Evolutionary conservation across 2,113 vertebrate species (phyloP).

Genomic region (Neodontobutis hainanensis): DNA sequence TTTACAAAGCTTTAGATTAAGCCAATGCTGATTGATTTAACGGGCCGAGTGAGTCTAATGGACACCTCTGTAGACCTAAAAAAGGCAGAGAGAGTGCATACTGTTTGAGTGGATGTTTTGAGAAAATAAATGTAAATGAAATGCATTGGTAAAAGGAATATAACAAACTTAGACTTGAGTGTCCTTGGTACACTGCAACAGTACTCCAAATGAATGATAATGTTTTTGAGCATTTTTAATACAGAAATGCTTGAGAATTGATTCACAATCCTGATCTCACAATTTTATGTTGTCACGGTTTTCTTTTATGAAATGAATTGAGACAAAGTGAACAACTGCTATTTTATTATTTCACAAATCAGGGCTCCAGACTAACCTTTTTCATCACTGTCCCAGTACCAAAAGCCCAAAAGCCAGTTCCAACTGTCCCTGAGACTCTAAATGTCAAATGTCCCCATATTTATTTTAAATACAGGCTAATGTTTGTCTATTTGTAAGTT

Average conservation of each 20-base stretch:
- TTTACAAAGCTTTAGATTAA: not conserved
- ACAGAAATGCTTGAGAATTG: not conserved
- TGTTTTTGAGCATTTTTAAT: not conserved
- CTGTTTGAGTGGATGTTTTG: not conserved
- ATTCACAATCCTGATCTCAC: no score
- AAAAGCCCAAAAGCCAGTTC: no score
- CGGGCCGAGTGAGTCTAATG: not conserved
- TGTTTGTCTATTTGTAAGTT: no score
- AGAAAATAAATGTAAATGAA: not conserved
- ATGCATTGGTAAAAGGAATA: not conserved
- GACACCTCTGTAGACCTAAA: not conserved
- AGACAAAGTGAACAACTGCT: not conserved
- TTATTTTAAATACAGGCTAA: no score
- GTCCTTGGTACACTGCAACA: not conserved
- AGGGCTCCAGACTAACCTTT: no score
- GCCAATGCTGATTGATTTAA: not conserved
- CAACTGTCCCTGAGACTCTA: no score
- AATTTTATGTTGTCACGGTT: no score
- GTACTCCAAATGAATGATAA: not conserved
- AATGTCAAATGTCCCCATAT: no score
- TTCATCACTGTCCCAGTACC: no score
- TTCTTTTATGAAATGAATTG: not conserved
- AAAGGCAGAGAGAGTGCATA: not conserved
- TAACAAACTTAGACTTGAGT: not conserved
- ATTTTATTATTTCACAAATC: no score